Conservation (phyloP, 1,140 invertebrate species). For the Muscidifurax raptorellus region DNA sequence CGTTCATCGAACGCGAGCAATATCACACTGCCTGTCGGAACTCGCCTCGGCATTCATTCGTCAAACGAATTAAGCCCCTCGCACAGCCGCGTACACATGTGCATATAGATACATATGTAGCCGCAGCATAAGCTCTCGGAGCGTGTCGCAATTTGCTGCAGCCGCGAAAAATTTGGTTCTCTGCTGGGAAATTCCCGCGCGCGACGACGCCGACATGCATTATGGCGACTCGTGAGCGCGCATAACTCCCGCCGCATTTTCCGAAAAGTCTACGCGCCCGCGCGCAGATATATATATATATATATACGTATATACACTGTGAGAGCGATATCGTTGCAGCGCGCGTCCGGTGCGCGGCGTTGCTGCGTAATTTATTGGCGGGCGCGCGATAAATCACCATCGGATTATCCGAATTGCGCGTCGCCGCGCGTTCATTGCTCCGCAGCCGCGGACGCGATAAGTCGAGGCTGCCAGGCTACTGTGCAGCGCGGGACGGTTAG, state of each 20-base stretch:
- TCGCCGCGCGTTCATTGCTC: neutral
- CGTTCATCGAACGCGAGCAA: neutral
- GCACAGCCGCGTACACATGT: neutral
- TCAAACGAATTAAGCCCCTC: conserved; percentile 9
- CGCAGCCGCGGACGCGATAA: neutral
- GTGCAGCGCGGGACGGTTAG: no score
- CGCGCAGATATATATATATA: neutral
- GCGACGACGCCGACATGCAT: conserved; percentile 2
- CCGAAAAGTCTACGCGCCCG: conserved; percentile 17
- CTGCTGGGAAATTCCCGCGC: neutral
- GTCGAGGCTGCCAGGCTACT: neutral
- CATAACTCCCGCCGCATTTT: conserved; percentile 47
- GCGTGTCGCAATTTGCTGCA: conserved; percentile 7
- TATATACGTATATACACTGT: neutral
- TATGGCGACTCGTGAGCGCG: neutral
- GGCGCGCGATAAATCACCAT: conserved; percentile 55
- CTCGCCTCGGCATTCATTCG: neutral
- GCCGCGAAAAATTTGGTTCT: neutral
- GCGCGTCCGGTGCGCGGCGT: conserved; percentile 7
- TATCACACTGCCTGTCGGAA: neutral
- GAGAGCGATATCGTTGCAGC: conserved; percentile 32
- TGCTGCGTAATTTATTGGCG: conserved; percentile 55
- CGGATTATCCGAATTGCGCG: conserved; percentile 57
- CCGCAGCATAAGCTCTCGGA: no score
- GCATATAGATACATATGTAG: no score